Evolutionary conservation across 2,888 invertebrate genomes (phyloP).

Genomic region (Didymodactylos carnosus): DNA sequence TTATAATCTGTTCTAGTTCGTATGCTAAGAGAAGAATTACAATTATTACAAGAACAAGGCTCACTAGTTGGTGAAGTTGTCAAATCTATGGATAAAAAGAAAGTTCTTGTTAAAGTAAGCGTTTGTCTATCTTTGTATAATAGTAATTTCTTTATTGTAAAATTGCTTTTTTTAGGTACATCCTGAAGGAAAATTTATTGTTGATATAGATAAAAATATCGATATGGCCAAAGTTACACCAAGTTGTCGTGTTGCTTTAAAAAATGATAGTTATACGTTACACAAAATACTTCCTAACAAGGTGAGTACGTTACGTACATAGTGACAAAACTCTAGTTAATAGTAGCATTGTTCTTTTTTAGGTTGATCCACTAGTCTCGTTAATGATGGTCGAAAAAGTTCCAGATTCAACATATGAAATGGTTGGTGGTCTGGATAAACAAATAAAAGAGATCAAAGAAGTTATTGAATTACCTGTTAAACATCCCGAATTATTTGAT

Average conservation of each 20-base stretch:
- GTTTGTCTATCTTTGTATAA: not conserved
- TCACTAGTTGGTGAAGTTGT: conserved; percentile 98
- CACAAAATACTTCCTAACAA: conserved; percentile 98
- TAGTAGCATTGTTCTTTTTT: conserved; percentile 42
- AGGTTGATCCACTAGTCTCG: conserved; percentile 90
- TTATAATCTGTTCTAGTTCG: conserved; percentile 48
- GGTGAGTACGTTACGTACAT: no score
- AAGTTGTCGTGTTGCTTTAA: conserved; percentile 83
- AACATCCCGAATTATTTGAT: conserved; percentile 98
- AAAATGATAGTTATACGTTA: conserved; percentile 91
- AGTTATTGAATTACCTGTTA: conserved; percentile 94
- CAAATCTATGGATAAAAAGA: conserved; percentile 99
- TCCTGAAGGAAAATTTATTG: conserved; percentile 97
- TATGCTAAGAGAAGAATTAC: conserved; percentile 85
- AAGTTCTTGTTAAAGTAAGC: conserved; percentile 69
- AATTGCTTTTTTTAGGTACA: conserved; percentile 52
- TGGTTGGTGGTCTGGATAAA: conserved; percentile 97
- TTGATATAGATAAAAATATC: conserved; percentile 93
- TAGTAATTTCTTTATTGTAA: not conserved
- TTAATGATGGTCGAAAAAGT: conserved; percentile 99
- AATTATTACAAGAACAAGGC: conserved; percentile 80
- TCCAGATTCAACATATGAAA: conserved; percentile 97
- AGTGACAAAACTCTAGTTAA: not conserved
- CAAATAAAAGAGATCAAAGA: conserved; percentile 99
- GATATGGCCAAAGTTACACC: conserved; percentile 92